Base-by-base conservation (phyloP, 2,113 vertebrate genomes). In the Siniperca knerii region DNA sequence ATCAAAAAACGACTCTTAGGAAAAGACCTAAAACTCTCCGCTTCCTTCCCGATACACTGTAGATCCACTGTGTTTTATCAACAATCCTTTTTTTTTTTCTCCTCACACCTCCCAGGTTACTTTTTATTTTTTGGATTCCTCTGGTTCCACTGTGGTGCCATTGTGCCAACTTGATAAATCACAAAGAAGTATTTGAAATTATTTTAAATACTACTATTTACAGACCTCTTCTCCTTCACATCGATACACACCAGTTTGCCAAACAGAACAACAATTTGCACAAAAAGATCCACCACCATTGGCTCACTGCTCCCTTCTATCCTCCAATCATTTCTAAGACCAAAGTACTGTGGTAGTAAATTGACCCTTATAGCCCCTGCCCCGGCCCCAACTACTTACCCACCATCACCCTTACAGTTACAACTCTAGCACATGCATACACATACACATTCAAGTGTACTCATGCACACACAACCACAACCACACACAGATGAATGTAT, bases 321-420 rank as follows among this genome's bases (percentile, higher is more conserved):
- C 85, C 80, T 90, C 90, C 87, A 92, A 91, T 94, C 93, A 93
- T 93, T 90, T 92, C 79, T 93, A 94, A 92, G 94, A 96, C 95
- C 95, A 95, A 95, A 95, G 93, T 95, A 95, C 94, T 96, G 95
- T 95, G 95, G 93, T 93, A 95, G 92, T 84, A 89, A 89, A 93
- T 90, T 90, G 81, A 92, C 77, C 82, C 86, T 76, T 76, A 61
- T n/a, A 66, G 77, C 65, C 80, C 82, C 76, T 2, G 48, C 73
- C 79, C 88, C 33, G 77, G 48, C 74, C 86, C 84, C 29, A 33
- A 68, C 54, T 66, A 64, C 54, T 78, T 44, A 84, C 72, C 85
- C 83, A 87, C 72, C 84, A 44, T 84, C 83, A 86, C 71, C 83
- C 72, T 73, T 75, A 77, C 84, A 89, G 87, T 69, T 67, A 71